phyloP scores from a whole-genome alignment of 2,113 vertebrate species.

The Cryptomyrus ogoouensis region DNA sequence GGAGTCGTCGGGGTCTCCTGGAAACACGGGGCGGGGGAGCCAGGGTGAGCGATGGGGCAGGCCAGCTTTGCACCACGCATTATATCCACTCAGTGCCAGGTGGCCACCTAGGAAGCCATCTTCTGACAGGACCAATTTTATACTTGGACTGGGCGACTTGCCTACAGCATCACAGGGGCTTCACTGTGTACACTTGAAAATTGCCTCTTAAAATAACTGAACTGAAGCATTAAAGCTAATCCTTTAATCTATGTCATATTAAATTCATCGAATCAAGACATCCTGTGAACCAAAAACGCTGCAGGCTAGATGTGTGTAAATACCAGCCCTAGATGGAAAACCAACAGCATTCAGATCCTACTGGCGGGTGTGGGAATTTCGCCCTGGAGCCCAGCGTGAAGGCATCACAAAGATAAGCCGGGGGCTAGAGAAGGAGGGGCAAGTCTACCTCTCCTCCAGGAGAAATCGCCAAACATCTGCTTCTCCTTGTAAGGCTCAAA shows the following conservation, averaged over 20 bases:
- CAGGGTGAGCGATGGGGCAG: neutral
- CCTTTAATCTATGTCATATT: neutral
- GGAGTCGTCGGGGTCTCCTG: slow-evolving; percentile 36
- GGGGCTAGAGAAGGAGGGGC: neutral
- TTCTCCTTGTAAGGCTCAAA: slow-evolving; percentile 37
- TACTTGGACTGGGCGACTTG: neutral
- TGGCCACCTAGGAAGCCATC: neutral
- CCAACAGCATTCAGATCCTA: neutral
- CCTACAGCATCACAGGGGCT: neutral
- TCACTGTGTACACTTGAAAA: neutral
- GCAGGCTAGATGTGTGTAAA: neutral
- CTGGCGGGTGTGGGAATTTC: neutral
- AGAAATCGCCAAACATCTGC: slow-evolving; percentile 37
- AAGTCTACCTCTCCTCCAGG: slow-evolving; percentile 34
- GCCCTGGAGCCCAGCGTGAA: neutral
- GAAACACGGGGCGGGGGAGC: neutral
- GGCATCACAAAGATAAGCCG: neutral
- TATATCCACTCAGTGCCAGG: neutral
- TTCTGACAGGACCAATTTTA: neutral
- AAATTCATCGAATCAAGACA: neutral
- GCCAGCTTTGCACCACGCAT: neutral
- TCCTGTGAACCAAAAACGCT: neutral
- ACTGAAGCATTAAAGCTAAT: neutral
- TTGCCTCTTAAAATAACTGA: neutral
- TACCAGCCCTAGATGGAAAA: neutral